Evolutionary conservation across 2,888 invertebrate genomes (phyloP), one percentile per base, ranked within the genome.

Genomic region (Mechanitis messenoides): DNA sequence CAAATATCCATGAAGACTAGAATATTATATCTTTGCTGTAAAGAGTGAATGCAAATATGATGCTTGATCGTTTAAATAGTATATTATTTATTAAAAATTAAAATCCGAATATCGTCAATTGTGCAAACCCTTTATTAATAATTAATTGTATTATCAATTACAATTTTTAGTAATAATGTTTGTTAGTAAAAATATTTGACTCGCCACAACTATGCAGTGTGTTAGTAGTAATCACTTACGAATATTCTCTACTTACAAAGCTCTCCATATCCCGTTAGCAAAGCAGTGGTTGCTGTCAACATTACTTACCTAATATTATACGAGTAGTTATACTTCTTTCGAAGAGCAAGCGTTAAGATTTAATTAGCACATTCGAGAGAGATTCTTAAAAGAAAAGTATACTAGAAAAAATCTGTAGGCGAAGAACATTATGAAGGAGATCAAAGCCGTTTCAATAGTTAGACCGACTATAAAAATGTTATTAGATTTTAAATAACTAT

Each of bases 341-440:
- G 57, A 46, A 56, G 50, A 61, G 5, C 62, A 70, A 70, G 70
- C 69, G 65, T 65, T 65, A 57, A 42, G 53, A 53, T n/a, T 58
- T 56, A 54, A 62, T 66, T 58, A 64, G 50, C 9, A 55, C 46
- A 65, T 45, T 31, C 50, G 50, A n/a, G 31, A 31, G 28, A 50
- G 50, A 50, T 31, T 28, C 31, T 3, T 28, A 50, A 31, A 50
- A n/a, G 9, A 42, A 9, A 42, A 9, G 7, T 42, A 42, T 50
- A 11, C 28, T 50, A 31, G 31, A 31, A 50, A 31, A 50, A 50
- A 47, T 47, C 53, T 54, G 58, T 57, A 7, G 28, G 46, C 57
- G 53, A 58, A 56, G 20, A n/a, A 33, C 3, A 33, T 12, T 45
- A 56, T 45, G 31, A 56, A 33, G 1, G 4, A 31, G 53, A 53